phyloP scores from a whole-genome alignment of 2,888 invertebrate species.

The Muschampia plurimacula region DNA sequence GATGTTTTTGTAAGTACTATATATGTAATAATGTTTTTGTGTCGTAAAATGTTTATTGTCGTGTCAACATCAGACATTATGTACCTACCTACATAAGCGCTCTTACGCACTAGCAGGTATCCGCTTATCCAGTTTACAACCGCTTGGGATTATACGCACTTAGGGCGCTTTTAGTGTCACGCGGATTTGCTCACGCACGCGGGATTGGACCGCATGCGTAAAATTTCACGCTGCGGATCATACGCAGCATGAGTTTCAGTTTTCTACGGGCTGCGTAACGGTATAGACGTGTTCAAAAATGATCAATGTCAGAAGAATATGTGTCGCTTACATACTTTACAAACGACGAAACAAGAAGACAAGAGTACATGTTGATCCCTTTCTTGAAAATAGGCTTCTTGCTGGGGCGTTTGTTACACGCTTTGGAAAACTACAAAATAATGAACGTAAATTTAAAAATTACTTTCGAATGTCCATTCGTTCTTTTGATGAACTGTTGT shows the following conservation, averaged over 20 bases:
- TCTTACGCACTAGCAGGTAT: too few species aligned
- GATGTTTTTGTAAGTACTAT: too few species aligned
- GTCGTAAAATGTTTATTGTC: too few species aligned
- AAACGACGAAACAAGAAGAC: conserved; percentile 23
- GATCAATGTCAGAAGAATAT: conserved; percentile 18
- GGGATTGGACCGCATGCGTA: conserved; percentile 37
- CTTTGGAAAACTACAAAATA: conserved; percentile 23
- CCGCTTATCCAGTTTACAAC: too few species aligned
- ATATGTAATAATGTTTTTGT: too few species aligned
- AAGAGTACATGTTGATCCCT: conserved; percentile 23
- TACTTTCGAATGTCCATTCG: conserved; percentile 18
- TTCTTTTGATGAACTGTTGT: conserved; percentile 24
- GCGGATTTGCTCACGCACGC: conserved; percentile 31
- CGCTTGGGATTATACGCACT: too few species aligned
- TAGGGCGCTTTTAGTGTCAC: conserved; percentile 23
- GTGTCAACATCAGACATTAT: too few species aligned
- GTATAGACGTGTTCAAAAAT: conserved; percentile 19
- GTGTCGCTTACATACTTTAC: conserved; percentile 20
- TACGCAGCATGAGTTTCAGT: conserved; percentile 19
- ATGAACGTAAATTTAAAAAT: conserved; percentile 16
- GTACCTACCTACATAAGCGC: too few species aligned
- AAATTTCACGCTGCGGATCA: conserved; percentile 20
- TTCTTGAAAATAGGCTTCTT: conserved; percentile 24
- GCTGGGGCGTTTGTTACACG: conserved; percentile 20
- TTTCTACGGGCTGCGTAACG: conserved; percentile 19